Conservation (phyloP, 30 jellyfish, hydroid and myxozoan species). For the Mastigias papua region DNA sequence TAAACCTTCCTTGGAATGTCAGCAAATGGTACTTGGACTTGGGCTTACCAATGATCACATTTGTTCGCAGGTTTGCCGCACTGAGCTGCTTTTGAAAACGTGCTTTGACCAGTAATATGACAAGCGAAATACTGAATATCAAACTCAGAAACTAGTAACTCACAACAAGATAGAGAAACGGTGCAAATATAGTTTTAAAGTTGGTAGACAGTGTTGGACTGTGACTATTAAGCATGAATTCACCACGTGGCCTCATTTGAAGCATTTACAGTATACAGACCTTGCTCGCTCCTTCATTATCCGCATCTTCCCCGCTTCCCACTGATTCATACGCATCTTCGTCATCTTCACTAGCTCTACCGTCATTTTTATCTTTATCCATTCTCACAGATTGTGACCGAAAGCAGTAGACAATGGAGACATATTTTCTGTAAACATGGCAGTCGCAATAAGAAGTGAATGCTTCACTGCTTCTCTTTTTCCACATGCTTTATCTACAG, state of each 20-base stretch:
- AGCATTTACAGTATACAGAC: background rate
- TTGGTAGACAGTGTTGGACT: background rate
- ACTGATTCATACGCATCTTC: slow-evolving; percentile 1
- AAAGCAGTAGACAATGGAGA: slow-evolving; percentile 21
- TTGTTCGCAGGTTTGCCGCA: too few relatives aligned
- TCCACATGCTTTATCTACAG: background rate
- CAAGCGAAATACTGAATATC: too few relatives aligned
- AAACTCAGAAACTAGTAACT: too few relatives aligned
- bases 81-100: too few relatives aligned
- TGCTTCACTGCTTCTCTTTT: slow-evolving; percentile 16
- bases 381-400: slow-evolving; percentile 9
- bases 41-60: too few relatives aligned
- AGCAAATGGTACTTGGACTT: too few relatives aligned
- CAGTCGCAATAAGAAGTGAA: slow-evolving; percentile 16
- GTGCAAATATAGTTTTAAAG: background rate
- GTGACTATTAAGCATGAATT: background rate
- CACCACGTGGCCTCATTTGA: background rate
- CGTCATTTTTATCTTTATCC: background rate
- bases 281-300: slow-evolving; percentile 17
- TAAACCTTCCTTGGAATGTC: too few relatives aligned
- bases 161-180: background rate
- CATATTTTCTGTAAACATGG: slow-evolving; percentile 4
- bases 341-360: background rate
- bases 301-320: slow-evolving; percentile 26
- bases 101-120: too few relatives aligned